Conservation (phyloP, 2,113 vertebrate species). For the Pseudolaguvia tuberculata region DNA sequence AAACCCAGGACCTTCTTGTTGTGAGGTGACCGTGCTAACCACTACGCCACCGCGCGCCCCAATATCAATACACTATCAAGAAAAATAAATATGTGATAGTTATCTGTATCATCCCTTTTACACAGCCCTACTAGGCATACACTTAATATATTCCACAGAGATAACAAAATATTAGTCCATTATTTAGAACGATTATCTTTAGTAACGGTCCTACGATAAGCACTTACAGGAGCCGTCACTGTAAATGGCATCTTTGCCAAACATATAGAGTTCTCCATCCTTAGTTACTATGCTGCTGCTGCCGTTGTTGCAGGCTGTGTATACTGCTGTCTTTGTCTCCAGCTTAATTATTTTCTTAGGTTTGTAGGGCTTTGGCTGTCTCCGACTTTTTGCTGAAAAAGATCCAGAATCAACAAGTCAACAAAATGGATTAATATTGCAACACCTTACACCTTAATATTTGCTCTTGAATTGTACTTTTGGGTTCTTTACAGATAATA, state of each 20-base stretch:
- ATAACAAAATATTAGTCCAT: slow-evolving; percentile 11
- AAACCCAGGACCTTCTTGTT: no score
- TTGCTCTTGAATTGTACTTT: neutral
- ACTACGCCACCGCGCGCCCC: no score
- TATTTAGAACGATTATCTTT: slow-evolving; percentile 22
- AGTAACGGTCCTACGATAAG: neutral
- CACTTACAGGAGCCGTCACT: slow-evolving; percentile 94
- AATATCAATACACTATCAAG: no score
- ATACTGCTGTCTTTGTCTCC: slow-evolving; percentile 90
- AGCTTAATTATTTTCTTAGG: slow-evolving; percentile 99
- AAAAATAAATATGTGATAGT: no score
- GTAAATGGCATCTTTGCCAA: slow-evolving; percentile 98
- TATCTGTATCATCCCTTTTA: no score
- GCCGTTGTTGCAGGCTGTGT: slow-evolving; percentile 95
- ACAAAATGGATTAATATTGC: neutral
- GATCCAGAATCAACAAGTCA: slow-evolving; percentile 18
- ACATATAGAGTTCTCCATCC: slow-evolving; percentile 99
- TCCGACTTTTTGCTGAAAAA: slow-evolving; percentile 86
- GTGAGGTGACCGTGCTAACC: no score
- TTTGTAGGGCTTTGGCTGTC: slow-evolving; percentile 97
- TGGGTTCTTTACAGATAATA: neutral
- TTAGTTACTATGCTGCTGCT: slow-evolving; percentile 98
- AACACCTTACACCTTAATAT: neutral
- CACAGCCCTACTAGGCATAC: neutral
- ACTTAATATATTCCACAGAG: neutral